Percentiles rank a stretch among this genome's conserved stretches.
Conservation (phyloP, 2,113 vertebrate species). For the Neodontobutis hainanensis region DNA sequence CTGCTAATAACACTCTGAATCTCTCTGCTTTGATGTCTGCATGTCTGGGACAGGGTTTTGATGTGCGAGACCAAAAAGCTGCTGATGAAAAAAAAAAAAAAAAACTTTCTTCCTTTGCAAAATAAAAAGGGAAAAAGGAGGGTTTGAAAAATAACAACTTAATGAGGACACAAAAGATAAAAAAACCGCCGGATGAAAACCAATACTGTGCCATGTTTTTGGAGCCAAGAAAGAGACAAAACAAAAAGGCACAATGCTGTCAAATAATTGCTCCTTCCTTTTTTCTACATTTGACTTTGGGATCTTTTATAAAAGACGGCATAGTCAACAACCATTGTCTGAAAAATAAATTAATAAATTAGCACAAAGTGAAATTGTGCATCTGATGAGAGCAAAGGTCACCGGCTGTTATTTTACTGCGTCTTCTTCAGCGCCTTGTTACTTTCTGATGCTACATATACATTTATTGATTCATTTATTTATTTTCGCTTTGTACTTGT, state of each 20-base stretch:
- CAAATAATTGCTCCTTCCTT: constrained; percentile 37
- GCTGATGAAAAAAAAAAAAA: constrained; percentile 11
- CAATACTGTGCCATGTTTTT: constrained; percentile 12
- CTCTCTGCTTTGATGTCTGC: constrained; percentile 11
- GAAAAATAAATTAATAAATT: background rate
- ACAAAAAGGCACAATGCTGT: constrained; percentile 27
- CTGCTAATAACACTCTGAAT: constrained; percentile 4
- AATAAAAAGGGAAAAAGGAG: background rate
- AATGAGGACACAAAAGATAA: constrained; percentile 47
- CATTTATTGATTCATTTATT: constrained; percentile 2
- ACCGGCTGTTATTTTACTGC: constrained; percentile 12
- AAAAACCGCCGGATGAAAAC: constrained; percentile 34
- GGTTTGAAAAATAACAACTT: constrained; percentile 31
- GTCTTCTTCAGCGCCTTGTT: constrained; percentile 11
- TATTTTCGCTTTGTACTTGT: constrained; percentile 10
- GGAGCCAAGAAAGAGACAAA: constrained; percentile 34
- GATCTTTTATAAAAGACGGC: constrained; percentile 24
- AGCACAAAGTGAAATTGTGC: constrained; percentile 16
- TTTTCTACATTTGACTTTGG: constrained; percentile 42
- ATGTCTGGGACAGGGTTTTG: constrained; percentile 18
- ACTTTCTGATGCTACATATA: constrained; percentile 23
- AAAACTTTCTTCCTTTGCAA: constrained; percentile 9
- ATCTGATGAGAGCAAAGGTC: constrained; percentile 29
- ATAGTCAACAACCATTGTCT: constrained; percentile 27
- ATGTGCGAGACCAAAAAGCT: constrained; percentile 20